Conservation (phyloP, 1,140 invertebrate genomes). For the Bradysia coprophila region DNA sequence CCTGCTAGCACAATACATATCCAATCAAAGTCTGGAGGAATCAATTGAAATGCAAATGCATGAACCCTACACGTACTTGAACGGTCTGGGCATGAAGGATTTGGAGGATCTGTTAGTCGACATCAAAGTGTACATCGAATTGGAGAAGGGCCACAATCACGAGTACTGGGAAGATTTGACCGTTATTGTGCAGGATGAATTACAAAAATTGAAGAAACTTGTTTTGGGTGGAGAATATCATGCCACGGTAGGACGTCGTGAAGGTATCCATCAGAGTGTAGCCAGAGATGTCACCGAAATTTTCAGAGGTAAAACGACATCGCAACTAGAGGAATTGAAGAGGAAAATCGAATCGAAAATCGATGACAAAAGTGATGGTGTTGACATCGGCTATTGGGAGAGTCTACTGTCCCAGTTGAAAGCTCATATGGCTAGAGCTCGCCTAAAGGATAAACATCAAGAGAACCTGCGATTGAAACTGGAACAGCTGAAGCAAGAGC, state of each 20-base stretch:
- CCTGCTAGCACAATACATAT: conserved; percentile 90
- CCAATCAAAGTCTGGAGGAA: conserved; percentile 76
- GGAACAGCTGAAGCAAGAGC: conserved; percentile 74
- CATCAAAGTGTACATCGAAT: conserved; percentile 82
- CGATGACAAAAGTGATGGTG: conserved; percentile 59
- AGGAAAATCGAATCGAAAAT: conserved; percentile 81
- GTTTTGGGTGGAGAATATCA: conserved; percentile 41
- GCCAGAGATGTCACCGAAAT: conserved; percentile 65
- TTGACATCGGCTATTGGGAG: conserved; percentile 97
- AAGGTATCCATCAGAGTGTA: conserved; percentile 89
- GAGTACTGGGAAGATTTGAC: conserved; percentile 96
- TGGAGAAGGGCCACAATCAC: conserved; percentile 70
- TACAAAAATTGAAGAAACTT: conserved; percentile 67
- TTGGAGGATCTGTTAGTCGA: conserved; percentile 96
- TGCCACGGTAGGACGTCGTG: conserved; percentile 48
- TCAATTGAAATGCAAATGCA: conserved; percentile 98
- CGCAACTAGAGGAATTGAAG: conserved; percentile 68
- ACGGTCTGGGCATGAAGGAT: conserved; percentile 79
- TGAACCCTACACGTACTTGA: conserved; percentile 91
- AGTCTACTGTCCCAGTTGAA: conserved; percentile 80
- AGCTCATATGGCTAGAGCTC: conserved; percentile 86
- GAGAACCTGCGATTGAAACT: conserved; percentile 80
- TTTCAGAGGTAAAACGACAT: conserved; percentile 87
- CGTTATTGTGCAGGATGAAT: conserved; percentile 89
- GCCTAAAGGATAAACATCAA: conserved; percentile 82